phyloP scores from a whole-genome alignment of 2,888 invertebrate genomes.

The Acrobasis consociella region DNA sequence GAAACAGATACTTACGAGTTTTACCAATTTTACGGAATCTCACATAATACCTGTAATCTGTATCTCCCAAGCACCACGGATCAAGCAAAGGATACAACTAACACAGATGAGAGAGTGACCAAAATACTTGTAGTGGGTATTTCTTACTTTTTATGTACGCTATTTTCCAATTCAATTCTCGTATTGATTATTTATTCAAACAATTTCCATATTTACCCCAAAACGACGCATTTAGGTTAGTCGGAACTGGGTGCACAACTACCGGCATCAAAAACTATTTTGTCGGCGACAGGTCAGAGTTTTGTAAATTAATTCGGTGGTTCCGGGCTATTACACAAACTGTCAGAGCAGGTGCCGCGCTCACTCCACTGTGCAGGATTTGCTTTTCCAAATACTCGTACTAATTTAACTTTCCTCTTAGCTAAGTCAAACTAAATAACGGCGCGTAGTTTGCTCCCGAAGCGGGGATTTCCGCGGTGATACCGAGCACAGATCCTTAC shows the following conservation, averaged over 20 bases:
- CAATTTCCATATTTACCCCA: constrained; percentile 32
- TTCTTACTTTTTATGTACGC: no score
- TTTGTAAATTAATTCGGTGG: constrained; percentile 78
- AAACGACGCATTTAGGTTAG: constrained; percentile 32
- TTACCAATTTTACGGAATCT: no score
- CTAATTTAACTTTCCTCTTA: constrained; percentile 76
- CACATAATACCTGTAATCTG: no score
- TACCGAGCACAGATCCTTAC: neutral
- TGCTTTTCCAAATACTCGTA: constrained; percentile 72
- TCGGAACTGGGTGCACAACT: constrained; percentile 42
- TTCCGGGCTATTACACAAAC: constrained; percentile 77
- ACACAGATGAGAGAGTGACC: no score
- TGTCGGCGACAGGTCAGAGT: constrained; percentile 69
- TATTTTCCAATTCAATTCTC: neutral
- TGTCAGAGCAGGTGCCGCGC: constrained; percentile 76
- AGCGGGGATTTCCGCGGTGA: neutral
- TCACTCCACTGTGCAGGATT: constrained; percentile 61
- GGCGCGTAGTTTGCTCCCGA: constrained; percentile 26
- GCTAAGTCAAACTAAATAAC: constrained; percentile 67
- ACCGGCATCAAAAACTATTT: constrained; percentile 67
- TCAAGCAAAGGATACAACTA: no score
- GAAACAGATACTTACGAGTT: no score
- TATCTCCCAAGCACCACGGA: no score
- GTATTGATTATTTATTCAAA: constrained; percentile 20
- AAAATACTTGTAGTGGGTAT: no score